Base-by-base conservation (phyloP, 2,888 invertebrate genomes). In the Tribolium freemani region DNA sequence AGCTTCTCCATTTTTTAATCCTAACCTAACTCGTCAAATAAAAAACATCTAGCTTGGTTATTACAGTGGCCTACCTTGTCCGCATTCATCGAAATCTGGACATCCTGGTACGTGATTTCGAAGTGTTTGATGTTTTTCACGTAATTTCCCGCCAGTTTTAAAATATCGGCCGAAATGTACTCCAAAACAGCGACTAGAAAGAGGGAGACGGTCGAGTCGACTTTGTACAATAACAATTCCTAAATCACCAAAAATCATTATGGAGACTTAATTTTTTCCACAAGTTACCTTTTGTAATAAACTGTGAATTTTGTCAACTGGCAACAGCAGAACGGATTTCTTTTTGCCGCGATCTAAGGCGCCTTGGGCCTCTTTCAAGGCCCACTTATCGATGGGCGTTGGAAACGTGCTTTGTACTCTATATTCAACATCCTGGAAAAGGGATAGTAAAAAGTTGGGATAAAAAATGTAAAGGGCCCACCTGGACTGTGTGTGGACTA, bases 11-110 rank as follows among this genome's bases (percentile, higher is more conserved):
- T 13, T 30, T 26, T 53, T 20, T 30, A n/a, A 44, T 38, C 45
- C 16, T 44, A 44, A 58, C n/a, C 48, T 48, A 48, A 48, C 13
- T 38, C 48, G 10, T 8, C 2, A 38, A 58, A 58, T 26, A 56
- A 56, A 30, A 30, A 26, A 26, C 38, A 38, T 38, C 9, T 61
- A 61, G 9, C 8, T 38, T n/a, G 38, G 8, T 6, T 6, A 26
- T n/a, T 26, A 30, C 9, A 31, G n/a, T n/a, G 53, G 66, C 75
- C 86, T 87, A 96, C 97, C 93, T 97, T 96, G 86, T 99, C 99
- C 66, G 98, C 98, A 86, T 96, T 96, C 95, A 99, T 96, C 60
- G 98, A 98, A 67, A 98, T 97, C 88, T 95, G 94, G 83, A 99
- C 96, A 86, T 99, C 99, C 84, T 97, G 94, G 76, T 93, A 93